Percentiles rank a stretch among this genome's conserved stretches.
Conservation (phyloP, 2,888 invertebrate genomes). For the Dioctria rufipes region DNA sequence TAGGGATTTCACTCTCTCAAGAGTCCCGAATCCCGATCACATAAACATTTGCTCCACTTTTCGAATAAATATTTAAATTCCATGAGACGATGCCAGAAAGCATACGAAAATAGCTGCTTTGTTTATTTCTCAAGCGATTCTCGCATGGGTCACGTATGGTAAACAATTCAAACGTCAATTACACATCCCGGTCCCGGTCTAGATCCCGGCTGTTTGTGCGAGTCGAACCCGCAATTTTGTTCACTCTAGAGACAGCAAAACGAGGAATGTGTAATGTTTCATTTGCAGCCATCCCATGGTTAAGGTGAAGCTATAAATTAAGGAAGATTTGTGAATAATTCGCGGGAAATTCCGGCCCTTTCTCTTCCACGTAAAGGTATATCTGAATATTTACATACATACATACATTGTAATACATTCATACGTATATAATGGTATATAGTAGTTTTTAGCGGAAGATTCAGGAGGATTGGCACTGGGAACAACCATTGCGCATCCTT, state of each 20-base stretch:
- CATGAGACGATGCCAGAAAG: background rate
- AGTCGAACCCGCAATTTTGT: constrained; percentile 20
- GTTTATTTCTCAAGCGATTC: constrained; percentile 32
- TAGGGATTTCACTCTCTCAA: no score
- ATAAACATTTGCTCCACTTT: constrained; percentile 5
- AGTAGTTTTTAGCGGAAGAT: no score
- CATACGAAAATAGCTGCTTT: constrained; percentile 27
- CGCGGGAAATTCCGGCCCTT: constrained; percentile 12
- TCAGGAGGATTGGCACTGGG: no score
- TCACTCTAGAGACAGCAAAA: background rate
- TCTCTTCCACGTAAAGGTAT: background rate
- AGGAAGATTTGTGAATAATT: constrained; percentile 38
- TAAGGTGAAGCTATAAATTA: constrained; percentile 32
- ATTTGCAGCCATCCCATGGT: background rate
- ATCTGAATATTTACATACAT: background rate
- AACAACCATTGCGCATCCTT: background rate
- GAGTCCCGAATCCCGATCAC: background rate
- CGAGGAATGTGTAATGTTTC: constrained; percentile 31
- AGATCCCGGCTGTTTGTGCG: no score
- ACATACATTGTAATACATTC: no score
- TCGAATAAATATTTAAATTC: constrained; percentile 36
- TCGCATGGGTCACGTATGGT: constrained; percentile 6
- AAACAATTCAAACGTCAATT: constrained; percentile 44
- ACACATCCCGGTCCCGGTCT: background rate
- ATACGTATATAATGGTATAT: no score